Percentiles rank a stretch among this genome's conserved stretches.
phyloP scores from a whole-genome alignment of 2,113 vertebrate species.

The Australoheros scitulus region DNA sequence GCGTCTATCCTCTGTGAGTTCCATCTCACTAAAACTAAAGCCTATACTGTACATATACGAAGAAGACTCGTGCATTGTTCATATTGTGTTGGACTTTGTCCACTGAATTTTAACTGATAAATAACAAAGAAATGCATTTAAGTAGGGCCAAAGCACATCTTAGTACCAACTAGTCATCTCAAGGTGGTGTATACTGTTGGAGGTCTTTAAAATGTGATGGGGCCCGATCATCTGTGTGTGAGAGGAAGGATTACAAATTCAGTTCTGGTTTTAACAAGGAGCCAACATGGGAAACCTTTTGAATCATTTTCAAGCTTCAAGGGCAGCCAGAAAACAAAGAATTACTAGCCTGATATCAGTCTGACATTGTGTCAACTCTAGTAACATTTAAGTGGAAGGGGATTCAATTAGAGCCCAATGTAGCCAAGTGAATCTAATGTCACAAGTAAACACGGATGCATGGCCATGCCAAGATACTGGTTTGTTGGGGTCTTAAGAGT shows the following conservation, averaged over 20 bases:
- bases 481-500: neutral
- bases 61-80: neutral
- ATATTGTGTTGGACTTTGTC: neutral
- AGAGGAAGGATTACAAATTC: neutral
- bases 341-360: neutral
- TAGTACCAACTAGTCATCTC: too few species aligned
- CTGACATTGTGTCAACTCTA: fast-evolving
- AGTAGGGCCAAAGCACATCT: neutral
- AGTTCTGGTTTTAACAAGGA: neutral
- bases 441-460: neutral
- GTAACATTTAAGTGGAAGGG: neutral
- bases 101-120: neutral
- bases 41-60: neutral
- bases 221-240: neutral
- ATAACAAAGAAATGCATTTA: neutral
- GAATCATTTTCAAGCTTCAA: neutral
- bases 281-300: neutral
- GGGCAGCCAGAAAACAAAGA: neutral
- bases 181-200: fast-evolving
- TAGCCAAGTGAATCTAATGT: neutral
- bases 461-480: neutral
- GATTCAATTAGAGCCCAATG: neutral
- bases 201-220: neutral
- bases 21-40: too few species aligned
- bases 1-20: neutral